Conservation (phyloP, 2,113 vertebrate genomes). For the Barbus barbus region DNA sequence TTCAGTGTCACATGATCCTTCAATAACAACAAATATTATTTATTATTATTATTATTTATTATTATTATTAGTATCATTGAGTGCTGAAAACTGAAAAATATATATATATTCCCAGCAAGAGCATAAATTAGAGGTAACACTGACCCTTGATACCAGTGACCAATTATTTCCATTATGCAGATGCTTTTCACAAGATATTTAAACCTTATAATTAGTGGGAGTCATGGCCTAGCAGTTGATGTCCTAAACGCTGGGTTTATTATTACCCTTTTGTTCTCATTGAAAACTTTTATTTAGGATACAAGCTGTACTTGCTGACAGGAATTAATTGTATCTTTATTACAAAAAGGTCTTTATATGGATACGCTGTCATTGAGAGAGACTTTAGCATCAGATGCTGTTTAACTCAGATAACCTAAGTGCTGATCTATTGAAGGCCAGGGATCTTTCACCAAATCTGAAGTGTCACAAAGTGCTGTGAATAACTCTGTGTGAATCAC, state of each 20-base stretch:
- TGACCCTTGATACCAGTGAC: neutral
- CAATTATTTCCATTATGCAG: conserved; percentile 16
- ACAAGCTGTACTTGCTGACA: neutral
- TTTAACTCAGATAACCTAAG: neutral
- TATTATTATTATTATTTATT: too few species aligned
- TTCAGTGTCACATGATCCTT: neutral
- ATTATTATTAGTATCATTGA: neutral
- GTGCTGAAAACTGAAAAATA: neutral
- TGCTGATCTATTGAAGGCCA: neutral
- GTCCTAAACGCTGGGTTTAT: neutral
- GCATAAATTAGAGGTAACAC: neutral
- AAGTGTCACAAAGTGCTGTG: conserved; percentile 19
- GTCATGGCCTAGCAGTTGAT: neutral
- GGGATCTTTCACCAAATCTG: conserved; percentile 15
- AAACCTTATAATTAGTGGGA: neutral
- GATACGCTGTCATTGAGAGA: neutral
- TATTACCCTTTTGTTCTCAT: neutral
- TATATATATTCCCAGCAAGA: too few species aligned
- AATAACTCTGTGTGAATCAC: conserved; percentile 40
- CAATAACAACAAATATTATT: neutral
- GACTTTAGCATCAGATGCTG: neutral
- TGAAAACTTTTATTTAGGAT: neutral
- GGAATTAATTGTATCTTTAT: neutral
- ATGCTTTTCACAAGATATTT: neutral
- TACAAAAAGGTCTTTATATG: neutral